Conservation (phyloP, 2,113 vertebrate species). For the Nyctereutes procyonoides region DNA sequence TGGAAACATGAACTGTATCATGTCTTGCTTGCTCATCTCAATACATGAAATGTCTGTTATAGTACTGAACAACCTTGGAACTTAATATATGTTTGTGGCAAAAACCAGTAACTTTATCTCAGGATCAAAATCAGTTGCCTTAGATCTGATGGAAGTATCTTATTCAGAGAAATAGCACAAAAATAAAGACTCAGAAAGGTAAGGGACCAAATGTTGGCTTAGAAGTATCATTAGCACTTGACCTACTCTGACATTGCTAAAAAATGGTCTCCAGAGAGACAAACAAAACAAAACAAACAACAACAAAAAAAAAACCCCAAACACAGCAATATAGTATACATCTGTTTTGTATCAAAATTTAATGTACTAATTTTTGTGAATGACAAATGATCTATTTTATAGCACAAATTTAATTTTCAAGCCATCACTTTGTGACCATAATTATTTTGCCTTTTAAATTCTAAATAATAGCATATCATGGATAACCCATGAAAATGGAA, state of each 20-base stretch:
- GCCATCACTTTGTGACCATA: slow-evolving; percentile 4
- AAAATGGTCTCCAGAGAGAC: not conserved
- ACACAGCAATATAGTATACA: not conserved
- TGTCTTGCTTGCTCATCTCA: not conserved
- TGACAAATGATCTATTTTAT: not conserved
- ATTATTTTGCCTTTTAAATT: slow-evolving; percentile 43
- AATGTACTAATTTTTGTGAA: slow-evolving; percentile 47
- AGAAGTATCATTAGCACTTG: not conserved
- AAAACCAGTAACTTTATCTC: not conserved
- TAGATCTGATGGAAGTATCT: not conserved
- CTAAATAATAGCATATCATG: not conserved
- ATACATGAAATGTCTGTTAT: not conserved
- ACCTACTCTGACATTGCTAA: not conserved
- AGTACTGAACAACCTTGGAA: not conserved
- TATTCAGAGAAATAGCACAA: not conserved
- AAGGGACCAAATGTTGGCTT: not conserved
- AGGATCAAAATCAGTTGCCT: not conserved
- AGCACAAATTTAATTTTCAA: slow-evolving; percentile 28
- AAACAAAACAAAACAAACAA: not conserved
- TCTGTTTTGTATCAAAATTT: slow-evolving; percentile 12
- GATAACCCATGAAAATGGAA: not conserved
- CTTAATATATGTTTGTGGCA: not conserved
- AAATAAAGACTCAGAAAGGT: not conserved
- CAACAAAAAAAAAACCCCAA: not conserved
- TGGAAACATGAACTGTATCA: not conserved